Base-by-base conservation (phyloP, 1,140 invertebrate genomes). In the Lordiphosa collinella region DNA sequence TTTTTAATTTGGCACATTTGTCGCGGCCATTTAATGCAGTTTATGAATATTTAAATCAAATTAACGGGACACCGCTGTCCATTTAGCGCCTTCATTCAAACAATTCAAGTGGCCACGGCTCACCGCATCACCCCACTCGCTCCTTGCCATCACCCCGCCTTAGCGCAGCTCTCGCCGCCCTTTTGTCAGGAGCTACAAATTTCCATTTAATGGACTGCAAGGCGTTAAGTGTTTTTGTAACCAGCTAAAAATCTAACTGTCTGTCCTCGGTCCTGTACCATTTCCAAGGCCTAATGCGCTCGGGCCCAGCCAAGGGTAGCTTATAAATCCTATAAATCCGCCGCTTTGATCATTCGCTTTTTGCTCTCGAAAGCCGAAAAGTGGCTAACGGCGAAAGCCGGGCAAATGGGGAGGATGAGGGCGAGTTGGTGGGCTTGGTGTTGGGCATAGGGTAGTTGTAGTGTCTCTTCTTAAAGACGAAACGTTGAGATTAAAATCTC, bases 21-120 rank as follows among this genome's bases (percentile, higher is more conserved):
- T 73, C 70, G 75, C 50, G 61, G 66, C 58, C 71, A 57, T 82
- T 82, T 63, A 80, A 75, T 80, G 70, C 75, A 80, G 75, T 80
- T 80, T 75, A 80, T 80, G 75, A 80, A 80, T 80, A 82, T 80
- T 80, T 82, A 80, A 75, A 82, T 80, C 76, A 75, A 80, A 82
- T 80, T 80, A 71, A 75, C 57, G 54, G 46, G 37, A 50, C 56
- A 44, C 41, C 41, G 51, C 35, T 50, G 35, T 53, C 51, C 51
- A 56, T 56, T 61, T 70, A 60, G 47, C 61, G 55, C 48, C 29
- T 22, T 37, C 51, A 51, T 44, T 34, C 59, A 51, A 59, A 59
- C 65, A 68, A 64, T 41, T 53, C 52, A 50, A 55, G 52, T 56
- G 22, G 18, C 25, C 7, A 29, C 25, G 25, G 25, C 25, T 29